Evolutionary conservation across 2,113 vertebrate genomes (phyloP).

Genomic region (Puma concolor): DNA sequence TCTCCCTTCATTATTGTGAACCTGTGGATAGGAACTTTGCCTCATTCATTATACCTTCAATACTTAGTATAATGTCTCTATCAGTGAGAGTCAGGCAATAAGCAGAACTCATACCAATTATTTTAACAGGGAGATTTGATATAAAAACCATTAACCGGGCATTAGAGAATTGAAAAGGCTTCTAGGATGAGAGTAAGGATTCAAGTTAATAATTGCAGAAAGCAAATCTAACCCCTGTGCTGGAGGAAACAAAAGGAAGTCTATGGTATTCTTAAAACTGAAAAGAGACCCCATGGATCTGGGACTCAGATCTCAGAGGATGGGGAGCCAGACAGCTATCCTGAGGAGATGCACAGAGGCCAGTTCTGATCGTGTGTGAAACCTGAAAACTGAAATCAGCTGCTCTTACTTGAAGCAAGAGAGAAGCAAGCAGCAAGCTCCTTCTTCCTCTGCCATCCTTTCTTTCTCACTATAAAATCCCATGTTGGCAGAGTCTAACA

Average conservation of each 20-base stretch:
- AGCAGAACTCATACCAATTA: background rate
- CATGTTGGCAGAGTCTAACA: background rate
- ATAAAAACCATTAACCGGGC: background rate
- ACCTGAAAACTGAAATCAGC: background rate
- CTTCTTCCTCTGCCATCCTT: background rate
- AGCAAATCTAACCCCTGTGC: background rate
- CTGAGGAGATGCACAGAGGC: too few relatives aligned
- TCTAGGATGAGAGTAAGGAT: background rate
- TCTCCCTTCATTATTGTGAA: background rate
- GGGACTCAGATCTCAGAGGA: background rate
- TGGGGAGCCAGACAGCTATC: background rate
- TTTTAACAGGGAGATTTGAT: background rate
- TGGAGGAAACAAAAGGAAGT: background rate
- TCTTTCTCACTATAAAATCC: background rate
- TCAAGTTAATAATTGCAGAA: background rate
- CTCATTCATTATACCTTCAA: background rate
- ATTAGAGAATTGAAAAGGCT: background rate
- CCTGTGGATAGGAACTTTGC: background rate
- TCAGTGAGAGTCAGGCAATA: background rate
- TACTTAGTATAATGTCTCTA: background rate
- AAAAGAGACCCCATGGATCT: rapidly evolving
- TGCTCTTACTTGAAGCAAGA: background rate
- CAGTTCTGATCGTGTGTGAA: background rate
- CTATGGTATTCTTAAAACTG: background rate
- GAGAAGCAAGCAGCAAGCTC: background rate